These are phyloP conservation scores for Xenopus laevis DNA, from an alignment of 2,113 vertebrate genomes.

Conservation along the genomic window DNA sequence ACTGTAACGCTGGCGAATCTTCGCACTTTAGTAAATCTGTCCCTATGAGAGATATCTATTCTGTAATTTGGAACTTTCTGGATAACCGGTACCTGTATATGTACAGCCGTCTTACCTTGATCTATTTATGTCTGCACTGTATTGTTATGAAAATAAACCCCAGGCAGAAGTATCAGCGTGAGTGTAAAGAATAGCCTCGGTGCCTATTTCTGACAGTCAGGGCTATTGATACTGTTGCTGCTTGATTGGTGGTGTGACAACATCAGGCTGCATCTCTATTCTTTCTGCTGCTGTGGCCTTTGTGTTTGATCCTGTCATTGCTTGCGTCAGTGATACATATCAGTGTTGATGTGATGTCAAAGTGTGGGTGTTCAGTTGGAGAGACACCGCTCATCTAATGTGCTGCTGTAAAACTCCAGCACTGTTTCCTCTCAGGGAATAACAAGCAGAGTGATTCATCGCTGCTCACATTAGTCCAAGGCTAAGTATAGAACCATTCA, in stretches of 20 bases:
- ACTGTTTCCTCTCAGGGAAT: conserved; percentile 57
- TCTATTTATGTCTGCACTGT: too few species aligned
- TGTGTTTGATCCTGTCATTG: conserved; percentile 58
- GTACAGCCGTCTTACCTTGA: too few species aligned
- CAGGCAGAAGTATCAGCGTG: conserved; percentile 5
- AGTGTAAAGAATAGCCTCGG: conserved; percentile 50
- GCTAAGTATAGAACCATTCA: conserved; percentile 61
- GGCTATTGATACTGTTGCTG: conserved; percentile 50
- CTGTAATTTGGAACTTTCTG: too few species aligned
- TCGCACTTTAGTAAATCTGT: too few species aligned
- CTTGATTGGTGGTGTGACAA: conserved; percentile 46
- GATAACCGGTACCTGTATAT: too few species aligned
- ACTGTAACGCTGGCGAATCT: too few species aligned
- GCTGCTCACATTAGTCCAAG: conserved; percentile 57
- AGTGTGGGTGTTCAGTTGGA: conserved; percentile 61
- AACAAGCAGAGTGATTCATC: conserved; percentile 63
- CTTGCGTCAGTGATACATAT: conserved; percentile 67
- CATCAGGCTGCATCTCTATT: conserved; percentile 51
- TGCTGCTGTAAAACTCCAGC: conserved; percentile 56
- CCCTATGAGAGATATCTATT: too few species aligned
- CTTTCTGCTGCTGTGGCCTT: conserved; percentile 55
- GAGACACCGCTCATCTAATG: conserved; percentile 66
- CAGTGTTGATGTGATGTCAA: conserved; percentile 66
- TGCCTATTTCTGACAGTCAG: conserved; percentile 55
- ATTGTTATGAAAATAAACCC: too few species aligned